Evolutionary conservation across 2,888 invertebrate genomes (phyloP), one percentile per base, ranked within the genome.

Genomic region (Choristoneura rosaceana): DNA sequence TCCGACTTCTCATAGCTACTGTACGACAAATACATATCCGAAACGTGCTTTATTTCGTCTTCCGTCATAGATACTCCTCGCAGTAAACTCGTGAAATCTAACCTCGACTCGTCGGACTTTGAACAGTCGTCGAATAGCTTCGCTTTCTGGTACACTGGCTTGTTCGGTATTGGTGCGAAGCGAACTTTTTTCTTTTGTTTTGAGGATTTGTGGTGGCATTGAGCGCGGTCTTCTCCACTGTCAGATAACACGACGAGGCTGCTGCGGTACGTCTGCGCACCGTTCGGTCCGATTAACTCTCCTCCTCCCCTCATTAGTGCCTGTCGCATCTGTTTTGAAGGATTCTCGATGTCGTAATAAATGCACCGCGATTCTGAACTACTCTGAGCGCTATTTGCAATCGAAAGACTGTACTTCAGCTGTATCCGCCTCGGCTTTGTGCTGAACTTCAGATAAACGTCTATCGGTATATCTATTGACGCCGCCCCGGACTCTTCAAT

Each of bases 401-500:
- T 91, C 74, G 89, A 88, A 61, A 94, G 84, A 75, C 90, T 90
- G 83, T 94, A 94, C 75, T 87, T 82, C 74, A 94, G 85, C 25
- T 90, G 87, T 63, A 94, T 92, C 83, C 89, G 91, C 85, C 89
- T 91, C 84, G 92, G 93, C 77, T 88, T 87, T 77, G 79, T 86
- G 82, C 87, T 90, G 81, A 87, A 87, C 81, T 94, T 94, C 81
- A 94, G 87, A 85, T 93, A 92, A 82, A 94, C 91, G 84, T 94
- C 88, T 68, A 94, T 93, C 50, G 94, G 94, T 80, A 94, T 91
- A 62, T 93, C 91, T 71, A 93, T 90, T 33, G 93, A 93, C 34
- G 91, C 89, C 82, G 89, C 90, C 63, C 93, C 93, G 47, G 94
- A 92, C 83, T 94, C 94, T 84, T 93, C 90, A 78, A 94, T 93